These are phyloP conservation scores for Pasiphila rectangulata DNA, from an alignment of 2,888 invertebrate genomes.

Conservation along the genomic window DNA sequence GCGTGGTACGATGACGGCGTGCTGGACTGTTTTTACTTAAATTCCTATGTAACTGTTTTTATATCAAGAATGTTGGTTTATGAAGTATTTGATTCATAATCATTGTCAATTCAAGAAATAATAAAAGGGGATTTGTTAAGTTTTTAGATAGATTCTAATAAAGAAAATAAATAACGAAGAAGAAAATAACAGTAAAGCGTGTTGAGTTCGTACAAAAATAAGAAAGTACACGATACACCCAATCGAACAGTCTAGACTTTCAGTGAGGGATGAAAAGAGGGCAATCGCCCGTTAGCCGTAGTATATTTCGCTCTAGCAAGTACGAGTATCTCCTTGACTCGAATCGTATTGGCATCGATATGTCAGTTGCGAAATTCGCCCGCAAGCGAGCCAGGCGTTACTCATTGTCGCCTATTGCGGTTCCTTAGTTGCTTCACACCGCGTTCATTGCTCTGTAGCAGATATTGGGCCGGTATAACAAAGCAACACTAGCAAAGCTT, in stretches of 20 bases:
- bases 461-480: constrained; percentile 12
- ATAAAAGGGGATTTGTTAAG: no score
- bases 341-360: constrained; percentile 61
- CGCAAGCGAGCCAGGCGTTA: constrained; percentile 53
- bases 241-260: constrained; percentile 41
- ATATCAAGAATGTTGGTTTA: no score
- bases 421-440: constrained; percentile 11
- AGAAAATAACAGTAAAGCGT: no score
- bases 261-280: constrained; percentile 53
- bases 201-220: constrained; percentile 20
- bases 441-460: constrained; percentile 12
- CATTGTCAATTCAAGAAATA: no score
- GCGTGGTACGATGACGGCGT: constrained; percentile 50
- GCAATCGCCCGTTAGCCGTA: constrained; percentile 51
- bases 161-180: neutral
- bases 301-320: constrained; percentile 55
- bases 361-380: constrained; percentile 65
- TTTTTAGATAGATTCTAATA: no score
- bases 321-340: constrained; percentile 65
- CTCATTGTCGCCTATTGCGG: constrained; percentile 70
- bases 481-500: constrained; percentile 13
- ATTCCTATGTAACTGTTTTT: constrained; percentile 23
- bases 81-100: no score
- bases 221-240: constrained; percentile 32
- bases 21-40: constrained; percentile 22